Base-by-base conservation (phyloP, 2,888 invertebrate genomes). In the Ferrisia virgata region DNA sequence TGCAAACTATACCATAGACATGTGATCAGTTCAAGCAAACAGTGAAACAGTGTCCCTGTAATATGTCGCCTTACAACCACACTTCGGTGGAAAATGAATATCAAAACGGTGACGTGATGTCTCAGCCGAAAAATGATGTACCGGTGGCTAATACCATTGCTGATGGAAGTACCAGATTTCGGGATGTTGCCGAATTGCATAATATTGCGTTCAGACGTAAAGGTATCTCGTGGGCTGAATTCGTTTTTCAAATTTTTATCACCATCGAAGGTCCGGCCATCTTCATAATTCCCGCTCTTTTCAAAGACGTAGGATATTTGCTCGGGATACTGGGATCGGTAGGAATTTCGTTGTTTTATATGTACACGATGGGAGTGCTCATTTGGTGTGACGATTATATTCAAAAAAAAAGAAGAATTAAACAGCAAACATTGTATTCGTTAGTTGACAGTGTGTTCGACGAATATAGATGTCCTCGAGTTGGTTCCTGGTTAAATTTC, bases 241-340 rank as follows among this genome's bases (percentile, higher is more conserved):
- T 69, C 47, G 33, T 83, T 2, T 83, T 83, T 22, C 72, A 83
- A 31, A 13, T 83, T n/a, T 83, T 83, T 47, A 72, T 72, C 53
- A 72, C 83, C 31, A 76, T 83, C 47, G 43, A 47, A 47, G 76
- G 83, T 47, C 76, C 76, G 0, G 28, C 76, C 22, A 18, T 83
- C 9, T 83, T 83, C 76, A 43, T 83, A 15, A 8, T 83, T n/a
- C 83, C 83, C 1, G 47, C 22, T 13, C 18, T n/a, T 22, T 83
- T 83, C 83, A 76, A 83, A 31, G 25, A 76, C n/a, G 72, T 83
- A 6, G 83, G 83, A n/a, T 83, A 83, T 33, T n/a, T 76, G n/a
- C 31, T 47, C n/a, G 76, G 83, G n/a, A 76, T 83, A n/a, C 8
- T 39, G n/a, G 83, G 83, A 15, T 28, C 83, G 1, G 9, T 83